phyloP scores from a whole-genome alignment of 2,888 invertebrate genomes.

The Gerris lacustris region DNA sequence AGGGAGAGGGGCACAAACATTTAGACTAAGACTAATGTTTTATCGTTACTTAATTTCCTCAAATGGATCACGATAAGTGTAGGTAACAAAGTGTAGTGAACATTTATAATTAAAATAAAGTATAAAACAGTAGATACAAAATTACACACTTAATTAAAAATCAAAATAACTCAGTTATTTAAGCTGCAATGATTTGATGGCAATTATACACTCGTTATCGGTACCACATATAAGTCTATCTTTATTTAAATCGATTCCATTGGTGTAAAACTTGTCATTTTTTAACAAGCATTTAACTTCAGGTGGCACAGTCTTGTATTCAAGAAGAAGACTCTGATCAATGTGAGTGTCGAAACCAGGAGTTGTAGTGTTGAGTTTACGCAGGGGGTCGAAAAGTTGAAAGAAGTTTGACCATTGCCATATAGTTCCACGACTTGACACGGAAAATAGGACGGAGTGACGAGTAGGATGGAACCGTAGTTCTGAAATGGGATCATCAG shows the following conservation, averaged over 20 bases:
- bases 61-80: too few species aligned
- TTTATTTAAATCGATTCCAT: neutral
- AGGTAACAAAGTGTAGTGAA: too few species aligned
- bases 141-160: too few species aligned
- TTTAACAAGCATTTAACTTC: constrained; percentile 5
- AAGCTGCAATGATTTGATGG: neutral
- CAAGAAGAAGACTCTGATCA: neutral
- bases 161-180: neutral
- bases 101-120: too few species aligned
- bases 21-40: too few species aligned
- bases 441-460: neutral
- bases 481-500: neutral
- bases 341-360: neutral
- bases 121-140: too few species aligned
- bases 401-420: constrained; percentile 6
- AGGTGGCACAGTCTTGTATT: neutral
- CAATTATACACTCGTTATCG: neutral
- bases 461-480: neutral
- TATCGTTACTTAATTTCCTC: too few species aligned
- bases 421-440: neutral
- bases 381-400: neutral
- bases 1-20: too few species aligned
- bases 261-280: neutral
- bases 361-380: neutral
- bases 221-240: constrained; percentile 7